phyloP scores from a whole-genome alignment of 2,888 invertebrate species.

The Mesoligia furuncula region DNA sequence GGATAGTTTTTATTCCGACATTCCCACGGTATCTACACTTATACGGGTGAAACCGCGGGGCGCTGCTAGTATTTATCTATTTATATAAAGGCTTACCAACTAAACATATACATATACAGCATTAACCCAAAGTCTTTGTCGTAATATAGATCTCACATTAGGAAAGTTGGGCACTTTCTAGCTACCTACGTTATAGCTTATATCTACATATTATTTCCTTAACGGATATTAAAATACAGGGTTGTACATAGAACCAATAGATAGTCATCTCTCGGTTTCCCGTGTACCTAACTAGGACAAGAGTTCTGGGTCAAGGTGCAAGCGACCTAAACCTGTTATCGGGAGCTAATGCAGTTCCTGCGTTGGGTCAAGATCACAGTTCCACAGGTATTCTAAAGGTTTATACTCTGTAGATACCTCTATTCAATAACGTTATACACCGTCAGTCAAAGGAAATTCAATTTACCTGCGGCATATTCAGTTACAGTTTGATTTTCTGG shows the following conservation, averaged over 20 bases:
- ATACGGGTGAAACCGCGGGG: no score
- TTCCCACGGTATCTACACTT: no score
- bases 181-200: background rate
- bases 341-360: conserved; percentile 73
- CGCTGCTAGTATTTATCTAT: no score
- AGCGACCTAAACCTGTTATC: conserved; percentile 73
- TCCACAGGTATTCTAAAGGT: conserved; percentile 11
- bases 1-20: no score
- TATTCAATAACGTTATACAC: background rate
- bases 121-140: background rate
- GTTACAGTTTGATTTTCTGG: no score
- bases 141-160: background rate
- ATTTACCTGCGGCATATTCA: background rate
- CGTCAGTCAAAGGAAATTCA: conserved; percentile 10
- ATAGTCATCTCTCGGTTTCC: conserved; percentile 17
- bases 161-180: background rate
- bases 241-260: conserved; percentile 15
- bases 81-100: background rate
- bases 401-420: background rate
- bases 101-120: background rate
- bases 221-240: conserved; percentile 18
- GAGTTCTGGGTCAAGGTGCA: conserved; percentile 68
- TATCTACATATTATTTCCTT: background rate
- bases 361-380: conserved; percentile 57
- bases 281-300: conserved; percentile 59